Evolutionary conservation across 2,113 vertebrate genomes (phyloP).

Genomic region (Monopterus albus): DNA sequence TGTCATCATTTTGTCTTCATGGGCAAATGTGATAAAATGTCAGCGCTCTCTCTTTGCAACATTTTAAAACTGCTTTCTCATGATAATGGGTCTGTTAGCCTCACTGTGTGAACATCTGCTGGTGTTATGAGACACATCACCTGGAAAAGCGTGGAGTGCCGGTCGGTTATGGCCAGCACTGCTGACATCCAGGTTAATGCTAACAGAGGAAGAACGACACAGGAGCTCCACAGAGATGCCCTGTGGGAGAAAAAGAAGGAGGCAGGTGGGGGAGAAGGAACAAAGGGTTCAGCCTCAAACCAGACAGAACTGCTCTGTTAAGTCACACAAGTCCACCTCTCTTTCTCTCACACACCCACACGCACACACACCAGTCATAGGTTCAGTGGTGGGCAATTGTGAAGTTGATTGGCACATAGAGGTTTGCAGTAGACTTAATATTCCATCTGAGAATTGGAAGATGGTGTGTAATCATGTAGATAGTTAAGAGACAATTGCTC

Average conservation of each 20-base stretch:
- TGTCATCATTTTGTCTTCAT: not conserved
- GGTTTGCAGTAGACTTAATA: conserved; percentile 51
- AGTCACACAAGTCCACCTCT: conserved; percentile 34
- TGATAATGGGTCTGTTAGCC: not conserved
- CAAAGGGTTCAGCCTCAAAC: conserved; percentile 53
- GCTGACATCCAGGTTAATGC: conserved; percentile 99
- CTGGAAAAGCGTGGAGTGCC: conserved; percentile 95
- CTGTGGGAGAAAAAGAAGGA: conserved; percentile 52
- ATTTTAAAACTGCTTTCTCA: not conserved
- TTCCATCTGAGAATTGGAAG: conserved; percentile 53
- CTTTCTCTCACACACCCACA: not conserved
- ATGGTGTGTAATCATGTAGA: conserved; percentile 70
- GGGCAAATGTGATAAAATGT: not conserved
- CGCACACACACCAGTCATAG: conserved; percentile 18
- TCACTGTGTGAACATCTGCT: not conserved
- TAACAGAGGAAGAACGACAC: conserved; percentile 90
- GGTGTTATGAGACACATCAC: conserved; percentile 67
- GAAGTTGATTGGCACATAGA: conserved; percentile 45
- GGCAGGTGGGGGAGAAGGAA: conserved; percentile 25
- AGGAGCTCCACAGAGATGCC: conserved; percentile 81
- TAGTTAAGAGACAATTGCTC: conserved; percentile 64
- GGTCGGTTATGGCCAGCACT: conserved; percentile 97
- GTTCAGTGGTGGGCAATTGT: conserved; percentile 34
- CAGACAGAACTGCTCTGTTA: conserved; percentile 30
- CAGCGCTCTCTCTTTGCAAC: not conserved